Evolutionary conservation across 2,113 vertebrate species (phyloP).

Genomic region (Percopsis transmontana): DNA sequence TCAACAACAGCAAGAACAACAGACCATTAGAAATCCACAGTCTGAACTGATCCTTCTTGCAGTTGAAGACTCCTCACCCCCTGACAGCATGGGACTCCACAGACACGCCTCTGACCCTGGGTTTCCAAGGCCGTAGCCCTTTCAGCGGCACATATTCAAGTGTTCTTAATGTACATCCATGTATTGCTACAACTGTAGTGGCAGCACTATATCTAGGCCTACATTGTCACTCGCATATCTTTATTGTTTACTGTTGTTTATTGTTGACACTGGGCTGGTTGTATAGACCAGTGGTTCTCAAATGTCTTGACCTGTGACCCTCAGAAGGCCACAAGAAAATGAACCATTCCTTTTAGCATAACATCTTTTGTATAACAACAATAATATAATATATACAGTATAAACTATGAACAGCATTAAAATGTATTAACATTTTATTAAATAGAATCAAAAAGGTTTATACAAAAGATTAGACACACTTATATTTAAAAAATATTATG

Average conservation of each 20-base stretch:
- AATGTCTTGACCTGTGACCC: no score
- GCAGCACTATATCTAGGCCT: conserved; percentile 53
- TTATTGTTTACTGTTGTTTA: conserved; percentile 55
- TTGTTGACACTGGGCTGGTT: conserved; percentile 27
- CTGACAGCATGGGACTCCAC: conserved; percentile 82
- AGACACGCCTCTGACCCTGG: conserved; percentile 90
- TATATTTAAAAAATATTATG: no score
- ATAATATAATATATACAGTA: no score
- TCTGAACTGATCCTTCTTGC: conserved; percentile 83
- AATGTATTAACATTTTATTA: no score
- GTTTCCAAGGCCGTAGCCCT: conserved; percentile 84
- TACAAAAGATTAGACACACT: no score
- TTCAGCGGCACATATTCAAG: conserved; percentile 1
- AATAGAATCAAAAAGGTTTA: no score
- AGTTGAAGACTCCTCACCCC: conserved; percentile 76
- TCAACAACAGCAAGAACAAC: conserved; percentile 67
- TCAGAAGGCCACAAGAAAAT: no score
- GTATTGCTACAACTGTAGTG: conserved; percentile 58
- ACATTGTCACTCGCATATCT: conserved; percentile 65
- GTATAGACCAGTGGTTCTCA: conserved; percentile 24
- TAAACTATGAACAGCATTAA: no score
- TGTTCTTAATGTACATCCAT: conserved; percentile 41
- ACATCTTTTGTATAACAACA: no score
- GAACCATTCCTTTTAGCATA: no score
- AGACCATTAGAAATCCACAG: conserved; percentile 65